phyloP scores from a whole-genome alignment of 2,888 invertebrate genomes.

The Epinotia nisella region DNA sequence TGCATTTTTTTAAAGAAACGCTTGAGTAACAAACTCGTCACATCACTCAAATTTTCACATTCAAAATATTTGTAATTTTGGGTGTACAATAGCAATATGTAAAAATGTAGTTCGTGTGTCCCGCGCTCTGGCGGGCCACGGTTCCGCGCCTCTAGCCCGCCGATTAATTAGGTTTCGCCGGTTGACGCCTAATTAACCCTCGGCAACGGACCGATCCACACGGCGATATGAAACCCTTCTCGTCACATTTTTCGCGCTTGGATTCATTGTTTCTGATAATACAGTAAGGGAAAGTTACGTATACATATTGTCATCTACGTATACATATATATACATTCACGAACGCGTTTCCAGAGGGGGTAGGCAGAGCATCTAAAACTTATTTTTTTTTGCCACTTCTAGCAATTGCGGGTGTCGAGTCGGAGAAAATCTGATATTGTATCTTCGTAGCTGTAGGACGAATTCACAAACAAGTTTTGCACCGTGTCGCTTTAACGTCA shows the following conservation, averaged over 20 bases:
- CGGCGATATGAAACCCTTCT: constrained; percentile 42
- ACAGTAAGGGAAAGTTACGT: too few species aligned
- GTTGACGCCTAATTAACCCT: constrained; percentile 64
- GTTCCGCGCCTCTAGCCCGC: constrained; percentile 50
- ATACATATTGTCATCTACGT: not conserved
- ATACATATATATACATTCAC: not conserved
- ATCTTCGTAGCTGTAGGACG: too few species aligned
- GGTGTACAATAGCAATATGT: not conserved
- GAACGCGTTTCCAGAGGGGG: too few species aligned
- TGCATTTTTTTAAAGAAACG: too few species aligned
- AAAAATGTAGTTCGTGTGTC: constrained; percentile 12
- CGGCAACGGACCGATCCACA: constrained; percentile 54
- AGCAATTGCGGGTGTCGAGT: too few species aligned
- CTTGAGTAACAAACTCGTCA: too few species aligned
- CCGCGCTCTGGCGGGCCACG: constrained; percentile 48
- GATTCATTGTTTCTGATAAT: constrained; percentile 6
- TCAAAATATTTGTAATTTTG: not conserved
- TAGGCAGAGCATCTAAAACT: too few species aligned
- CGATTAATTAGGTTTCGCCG: constrained; percentile 66
- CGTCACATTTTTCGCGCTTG: constrained; percentile 19
- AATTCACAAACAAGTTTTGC: too few species aligned
- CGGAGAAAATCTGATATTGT: too few species aligned
- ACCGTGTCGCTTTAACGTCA: too few species aligned
- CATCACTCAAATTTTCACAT: too few species aligned
- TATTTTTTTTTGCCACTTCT: too few species aligned